Evolutionary conservation across 2,888 invertebrate species (phyloP).

Genomic region (Coelinius sp.): DNA sequence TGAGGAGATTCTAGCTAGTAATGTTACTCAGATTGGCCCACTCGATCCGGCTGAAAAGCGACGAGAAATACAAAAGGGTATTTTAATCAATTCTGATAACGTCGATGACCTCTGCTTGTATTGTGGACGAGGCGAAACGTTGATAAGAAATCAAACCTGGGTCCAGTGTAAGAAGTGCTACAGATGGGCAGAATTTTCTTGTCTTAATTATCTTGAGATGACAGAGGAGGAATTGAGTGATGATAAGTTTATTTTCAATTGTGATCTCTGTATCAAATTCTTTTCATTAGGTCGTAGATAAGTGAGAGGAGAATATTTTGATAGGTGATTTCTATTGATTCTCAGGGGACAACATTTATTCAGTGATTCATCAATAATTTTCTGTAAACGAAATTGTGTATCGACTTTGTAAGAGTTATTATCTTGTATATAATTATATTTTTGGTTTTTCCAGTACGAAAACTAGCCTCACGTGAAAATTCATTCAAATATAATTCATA

Average conservation of each 20-base stretch:
- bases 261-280: background rate
- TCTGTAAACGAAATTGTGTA: no score
- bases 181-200: background rate
- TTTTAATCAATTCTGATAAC: constrained; percentile 7
- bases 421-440: no score
- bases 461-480: background rate
- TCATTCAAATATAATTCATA: background rate
- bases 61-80: constrained; percentile 1
- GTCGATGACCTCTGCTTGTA: constrained; percentile 10
- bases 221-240: background rate
- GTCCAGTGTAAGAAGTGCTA: background rate
- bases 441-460: no score
- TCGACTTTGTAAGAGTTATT: no score
- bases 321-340: background rate
- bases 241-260: background rate
- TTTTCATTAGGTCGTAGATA: background rate
- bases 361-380: no score
- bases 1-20: background rate
- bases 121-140: background rate
- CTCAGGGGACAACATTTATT: no score
- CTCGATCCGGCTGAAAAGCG: background rate
- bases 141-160: background rate
- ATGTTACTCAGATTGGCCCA: background rate
- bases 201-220: background rate
- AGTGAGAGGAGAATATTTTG: background rate